Evolutionary conservation across 2,888 invertebrate species (phyloP).

Genomic region (Notodonta dromedarius): DNA sequence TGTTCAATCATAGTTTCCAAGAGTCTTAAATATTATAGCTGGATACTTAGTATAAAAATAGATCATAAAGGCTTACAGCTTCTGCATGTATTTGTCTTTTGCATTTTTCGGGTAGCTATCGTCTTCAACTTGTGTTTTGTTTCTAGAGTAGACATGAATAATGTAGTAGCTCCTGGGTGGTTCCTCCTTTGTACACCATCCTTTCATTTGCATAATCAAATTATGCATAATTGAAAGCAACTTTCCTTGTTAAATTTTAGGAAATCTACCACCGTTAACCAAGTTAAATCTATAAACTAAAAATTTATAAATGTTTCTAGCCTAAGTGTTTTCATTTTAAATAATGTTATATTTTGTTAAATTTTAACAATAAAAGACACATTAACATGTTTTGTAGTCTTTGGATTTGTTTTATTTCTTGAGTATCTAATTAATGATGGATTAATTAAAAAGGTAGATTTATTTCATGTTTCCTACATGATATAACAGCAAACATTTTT

Average conservation of each 20-base stretch:
- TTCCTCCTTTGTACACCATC: conserved; percentile 34
- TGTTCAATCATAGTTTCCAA: background rate
- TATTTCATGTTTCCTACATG: too few species aligned
- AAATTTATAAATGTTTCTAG: conserved; percentile 57
- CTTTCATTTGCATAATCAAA: conserved; percentile 72
- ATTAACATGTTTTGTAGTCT: conserved; percentile 42
- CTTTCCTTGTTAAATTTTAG: conserved; percentile 37
- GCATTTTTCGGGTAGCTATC: background rate
- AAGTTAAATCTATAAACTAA: conserved; percentile 50
- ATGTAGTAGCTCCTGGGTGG: conserved; percentile 58
- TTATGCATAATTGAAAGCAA: conserved; percentile 67
- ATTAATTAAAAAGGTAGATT: too few species aligned
- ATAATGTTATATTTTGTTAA: conserved; percentile 79
- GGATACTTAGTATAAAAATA: background rate
- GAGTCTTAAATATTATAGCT: background rate
- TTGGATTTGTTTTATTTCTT: conserved; percentile 20
- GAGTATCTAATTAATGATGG: background rate
- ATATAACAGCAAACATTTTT: too few species aligned
- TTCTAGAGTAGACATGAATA: conserved; percentile 59
- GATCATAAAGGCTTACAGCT: background rate
- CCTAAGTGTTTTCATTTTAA: conserved; percentile 59
- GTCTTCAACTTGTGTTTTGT: background rate
- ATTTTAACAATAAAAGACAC: conserved; percentile 82
- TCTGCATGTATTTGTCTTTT: background rate
- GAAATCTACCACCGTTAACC: conserved; percentile 62